Conservation (phyloP, 2,113 vertebrate species). For the Thamnaconus septentrionalis region DNA sequence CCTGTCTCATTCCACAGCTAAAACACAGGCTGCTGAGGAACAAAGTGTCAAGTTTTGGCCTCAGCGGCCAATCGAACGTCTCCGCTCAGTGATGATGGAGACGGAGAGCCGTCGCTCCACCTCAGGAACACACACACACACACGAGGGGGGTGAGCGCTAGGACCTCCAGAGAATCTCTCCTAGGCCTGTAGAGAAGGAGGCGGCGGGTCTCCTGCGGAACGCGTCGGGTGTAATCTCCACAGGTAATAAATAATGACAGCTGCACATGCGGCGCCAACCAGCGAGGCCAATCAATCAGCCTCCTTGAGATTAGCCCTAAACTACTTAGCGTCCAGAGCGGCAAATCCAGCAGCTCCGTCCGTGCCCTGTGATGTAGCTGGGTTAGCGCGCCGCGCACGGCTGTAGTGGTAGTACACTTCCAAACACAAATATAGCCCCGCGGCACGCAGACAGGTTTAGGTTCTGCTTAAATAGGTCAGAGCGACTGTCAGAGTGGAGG, state of each 20-base stretch:
- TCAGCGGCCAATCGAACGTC: not conserved
- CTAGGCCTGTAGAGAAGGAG: not conserved
- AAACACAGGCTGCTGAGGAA: no score
- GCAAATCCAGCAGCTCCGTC: slow-evolving; percentile 72
- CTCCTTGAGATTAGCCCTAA: slow-evolving; percentile 86
- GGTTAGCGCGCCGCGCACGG: slow-evolving; percentile 27
- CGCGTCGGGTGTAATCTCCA: slow-evolving; percentile 53
- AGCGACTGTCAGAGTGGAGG: no score
- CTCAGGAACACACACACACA: no score
- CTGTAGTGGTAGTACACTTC: slow-evolving; percentile 10
- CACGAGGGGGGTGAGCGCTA: slow-evolving; percentile 14
- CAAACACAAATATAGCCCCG: not conserved
- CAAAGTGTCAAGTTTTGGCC: not conserved
- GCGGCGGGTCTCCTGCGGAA: slow-evolving; percentile 14
- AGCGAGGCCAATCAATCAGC: slow-evolving; percentile 81
- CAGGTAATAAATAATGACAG: slow-evolving; percentile 84
- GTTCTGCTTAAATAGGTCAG: no score
- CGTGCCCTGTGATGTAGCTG: slow-evolving; percentile 52
- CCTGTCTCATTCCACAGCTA: no score
- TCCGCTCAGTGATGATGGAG: not conserved
- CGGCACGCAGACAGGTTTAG: not conserved
- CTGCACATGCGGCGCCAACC: slow-evolving; percentile 78
- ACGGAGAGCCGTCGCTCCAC: no score
- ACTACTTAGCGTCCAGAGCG: slow-evolving; percentile 80
- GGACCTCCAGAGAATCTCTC: slow-evolving; percentile 14